These are phyloP conservation scores for Apodemia zela DNA, from an alignment of 2,888 invertebrate genomes.

Conservation along the genomic window DNA sequence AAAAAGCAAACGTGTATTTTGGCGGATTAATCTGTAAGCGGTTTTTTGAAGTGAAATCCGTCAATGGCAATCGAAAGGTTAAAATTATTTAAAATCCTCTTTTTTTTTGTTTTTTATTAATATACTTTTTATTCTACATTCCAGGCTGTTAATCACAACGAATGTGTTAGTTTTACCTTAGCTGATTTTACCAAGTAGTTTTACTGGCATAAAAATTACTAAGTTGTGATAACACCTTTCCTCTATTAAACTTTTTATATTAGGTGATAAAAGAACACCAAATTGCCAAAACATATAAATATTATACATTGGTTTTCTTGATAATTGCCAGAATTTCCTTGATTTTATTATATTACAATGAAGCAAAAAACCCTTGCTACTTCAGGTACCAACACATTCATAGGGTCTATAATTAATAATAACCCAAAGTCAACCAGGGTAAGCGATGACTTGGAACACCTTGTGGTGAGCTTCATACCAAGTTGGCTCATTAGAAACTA, in stretches of 20 bases:
- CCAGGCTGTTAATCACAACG: constrained; percentile 76
- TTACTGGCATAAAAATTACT: constrained; percentile 23
- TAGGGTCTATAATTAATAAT: not conserved
- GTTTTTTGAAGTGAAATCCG: not conserved
- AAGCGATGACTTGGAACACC: not conserved
- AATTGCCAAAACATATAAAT: not conserved
- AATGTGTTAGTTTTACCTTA: constrained; percentile 58
- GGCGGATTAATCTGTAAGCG: not conserved
- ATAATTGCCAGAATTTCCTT: too few relatives aligned
- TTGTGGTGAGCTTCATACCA: not conserved
- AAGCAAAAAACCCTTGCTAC: not conserved
- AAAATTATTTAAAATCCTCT: not conserved
- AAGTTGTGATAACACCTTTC: too few relatives aligned
- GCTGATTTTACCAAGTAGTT: constrained; percentile 37
- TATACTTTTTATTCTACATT: constrained; percentile 44
- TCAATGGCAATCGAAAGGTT: constrained; percentile 12
- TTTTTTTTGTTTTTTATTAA: not conserved
- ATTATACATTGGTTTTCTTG: not conserved
- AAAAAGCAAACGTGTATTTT: constrained; percentile 1
- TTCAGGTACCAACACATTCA: not conserved
- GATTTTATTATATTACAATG: not conserved
- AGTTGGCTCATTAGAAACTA: not conserved
- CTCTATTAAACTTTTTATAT: not conserved
- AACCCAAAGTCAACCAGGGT: not conserved
- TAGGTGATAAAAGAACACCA: not conserved